phyloP scores from a whole-genome alignment of 2,888 invertebrate species.

The Camptogramma bilineatum region DNA sequence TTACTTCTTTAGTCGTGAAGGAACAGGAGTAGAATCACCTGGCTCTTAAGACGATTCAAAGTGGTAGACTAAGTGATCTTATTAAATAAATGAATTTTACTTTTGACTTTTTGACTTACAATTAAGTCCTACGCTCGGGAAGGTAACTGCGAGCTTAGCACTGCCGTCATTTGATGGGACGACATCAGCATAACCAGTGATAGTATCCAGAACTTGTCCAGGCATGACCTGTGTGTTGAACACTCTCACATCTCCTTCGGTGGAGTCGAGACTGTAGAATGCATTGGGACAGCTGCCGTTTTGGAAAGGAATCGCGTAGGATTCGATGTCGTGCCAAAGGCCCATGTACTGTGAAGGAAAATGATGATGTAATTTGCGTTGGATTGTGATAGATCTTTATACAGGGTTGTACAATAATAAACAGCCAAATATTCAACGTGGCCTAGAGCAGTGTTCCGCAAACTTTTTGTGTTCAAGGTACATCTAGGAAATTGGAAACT shows the following conservation, averaged over 20 bases:
- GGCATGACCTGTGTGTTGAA: conserved; percentile 22
- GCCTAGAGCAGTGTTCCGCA: too few relatives aligned
- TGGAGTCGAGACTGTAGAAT: conserved; percentile 42
- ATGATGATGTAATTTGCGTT: too few relatives aligned
- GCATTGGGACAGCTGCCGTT: conserved; percentile 64
- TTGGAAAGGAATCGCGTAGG: conserved; percentile 62
- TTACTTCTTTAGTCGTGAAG: too few relatives aligned
- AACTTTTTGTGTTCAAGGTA: too few relatives aligned
- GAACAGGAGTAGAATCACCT: too few relatives aligned
- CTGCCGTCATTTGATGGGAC: conserved; percentile 77
- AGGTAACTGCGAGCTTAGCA: conserved; percentile 87
- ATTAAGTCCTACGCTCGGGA: conserved; percentile 75
- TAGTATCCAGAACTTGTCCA: conserved; percentile 56
- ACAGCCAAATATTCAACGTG: too few relatives aligned
- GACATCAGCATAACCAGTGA: conserved; percentile 57
- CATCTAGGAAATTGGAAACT: too few relatives aligned
- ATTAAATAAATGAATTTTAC: too few relatives aligned
- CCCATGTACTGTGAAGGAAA: conserved; percentile 57
- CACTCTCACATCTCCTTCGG: conserved; percentile 5
- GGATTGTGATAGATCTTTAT: too few relatives aligned
- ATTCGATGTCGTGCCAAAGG: conserved; percentile 63
- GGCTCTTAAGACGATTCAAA: too few relatives aligned
- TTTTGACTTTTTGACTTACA: conserved; percentile 40
- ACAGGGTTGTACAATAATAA: too few relatives aligned
- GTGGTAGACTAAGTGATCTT: too few relatives aligned